Percentiles rank a stretch among this genome's conserved stretches.
Evolutionary conservation across 1,140 invertebrate species (phyloP).

Genomic region (Bursaphelenchus mucronatus): DNA sequence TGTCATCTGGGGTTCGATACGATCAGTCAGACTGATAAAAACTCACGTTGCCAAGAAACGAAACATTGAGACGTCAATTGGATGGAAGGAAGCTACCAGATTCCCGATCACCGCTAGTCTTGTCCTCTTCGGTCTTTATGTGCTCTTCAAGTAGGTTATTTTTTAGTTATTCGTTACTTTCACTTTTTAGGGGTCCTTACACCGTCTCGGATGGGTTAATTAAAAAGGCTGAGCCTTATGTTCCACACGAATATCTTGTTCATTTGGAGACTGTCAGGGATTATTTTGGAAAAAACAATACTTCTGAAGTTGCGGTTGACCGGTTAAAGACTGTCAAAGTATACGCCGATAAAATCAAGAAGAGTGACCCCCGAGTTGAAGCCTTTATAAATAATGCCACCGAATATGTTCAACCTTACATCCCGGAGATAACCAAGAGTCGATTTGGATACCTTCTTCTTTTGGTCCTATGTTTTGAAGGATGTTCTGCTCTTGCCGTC

Average conservation of each 20-base stretch:
- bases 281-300: slow-evolving; percentile 10
- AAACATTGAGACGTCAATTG: slow-evolving; percentile 47
- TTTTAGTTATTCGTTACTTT: slow-evolving; percentile 20
- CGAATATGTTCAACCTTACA: slow-evolving; percentile 29
- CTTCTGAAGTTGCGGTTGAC: too few species aligned
- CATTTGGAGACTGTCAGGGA: slow-evolving; percentile 18
- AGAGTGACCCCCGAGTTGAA: neutral
- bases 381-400: neutral
- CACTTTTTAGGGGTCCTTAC: slow-evolving; percentile 19
- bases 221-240: slow-evolving; percentile 19
- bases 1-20: slow-evolving; percentile 48
- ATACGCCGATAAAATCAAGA: neutral
- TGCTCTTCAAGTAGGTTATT: slow-evolving; percentile 45
- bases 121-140: slow-evolving; percentile 48
- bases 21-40: slow-evolving; percentile 43
- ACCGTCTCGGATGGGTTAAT: slow-evolving; percentile 6
- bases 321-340: neutral
- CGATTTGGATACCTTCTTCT: slow-evolving; percentile 50
- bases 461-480: slow-evolving; percentile 54
- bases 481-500: slow-evolving; percentile 48
- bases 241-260: slow-evolving; percentile 21
- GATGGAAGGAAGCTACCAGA: slow-evolving; percentile 30
- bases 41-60: slow-evolving; percentile 31
- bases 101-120: slow-evolving; percentile 47
- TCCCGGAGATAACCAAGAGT: slow-evolving; percentile 50